Percentiles rank a stretch among this genome's conserved stretches.
These are phyloP conservation scores for Rhimphoctona megacephalus DNA, from an alignment of 2,888 invertebrate species.

Conservation along the genomic window DNA sequence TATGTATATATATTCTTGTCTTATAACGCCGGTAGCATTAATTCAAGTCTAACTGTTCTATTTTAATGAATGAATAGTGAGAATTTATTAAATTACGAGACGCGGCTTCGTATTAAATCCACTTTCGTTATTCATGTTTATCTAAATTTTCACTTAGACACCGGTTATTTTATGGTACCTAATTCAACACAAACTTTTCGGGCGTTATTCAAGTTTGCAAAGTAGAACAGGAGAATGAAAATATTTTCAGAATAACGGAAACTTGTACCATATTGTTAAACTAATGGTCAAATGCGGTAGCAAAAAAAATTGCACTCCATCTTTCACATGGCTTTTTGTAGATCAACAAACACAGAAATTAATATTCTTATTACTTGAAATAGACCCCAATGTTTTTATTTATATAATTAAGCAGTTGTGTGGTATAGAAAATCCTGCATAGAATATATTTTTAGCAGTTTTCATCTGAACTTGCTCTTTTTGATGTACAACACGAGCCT, in stretches of 20 bases:
- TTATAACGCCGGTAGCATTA: constrained; percentile 43
- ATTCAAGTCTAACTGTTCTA: constrained; percentile 47
- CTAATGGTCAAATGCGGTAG: too few species aligned
- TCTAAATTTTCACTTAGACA: not conserved
- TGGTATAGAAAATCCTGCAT: not conserved
- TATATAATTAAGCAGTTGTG: not conserved
- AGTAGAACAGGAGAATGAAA: not conserved
- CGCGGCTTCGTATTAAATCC: constrained; percentile 17
- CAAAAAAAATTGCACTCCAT: too few species aligned
- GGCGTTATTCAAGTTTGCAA: not conserved
- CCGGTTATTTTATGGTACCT: not conserved
- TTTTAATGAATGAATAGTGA: constrained; percentile 63
- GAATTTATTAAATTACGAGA: constrained; percentile 63
- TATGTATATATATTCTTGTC: constrained; percentile 7
- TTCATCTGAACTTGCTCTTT: constrained; percentile 1
- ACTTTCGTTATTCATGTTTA: constrained; percentile 22
- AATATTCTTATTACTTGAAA: not conserved
- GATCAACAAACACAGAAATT: not conserved
- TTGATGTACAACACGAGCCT: constrained; percentile 29
- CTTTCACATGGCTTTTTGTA: not conserved
- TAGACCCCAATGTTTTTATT: not conserved
- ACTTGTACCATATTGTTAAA: not conserved
- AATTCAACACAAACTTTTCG: not conserved
- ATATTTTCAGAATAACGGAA: not conserved
- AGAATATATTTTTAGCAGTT: not conserved